phyloP scores from a whole-genome alignment of 2,797 vertebrate genomes.

The Limnodromus scolopaceus region DNA sequence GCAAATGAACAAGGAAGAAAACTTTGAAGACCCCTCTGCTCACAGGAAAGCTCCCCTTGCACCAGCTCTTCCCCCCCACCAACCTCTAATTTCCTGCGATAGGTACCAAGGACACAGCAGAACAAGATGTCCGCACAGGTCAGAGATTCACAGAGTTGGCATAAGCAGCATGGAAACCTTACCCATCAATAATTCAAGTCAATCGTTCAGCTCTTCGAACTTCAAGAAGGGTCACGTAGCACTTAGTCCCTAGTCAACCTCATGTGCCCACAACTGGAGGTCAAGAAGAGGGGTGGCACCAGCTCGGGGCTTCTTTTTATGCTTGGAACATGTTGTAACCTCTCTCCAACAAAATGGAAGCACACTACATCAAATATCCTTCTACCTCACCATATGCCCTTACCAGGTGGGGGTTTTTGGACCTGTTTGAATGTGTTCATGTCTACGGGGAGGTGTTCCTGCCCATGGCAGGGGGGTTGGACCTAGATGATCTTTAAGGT shows the following conservation, averaged over 20 bases:
- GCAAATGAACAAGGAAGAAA: neutral
- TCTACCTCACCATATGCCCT: neutral
- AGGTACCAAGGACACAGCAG: neutral
- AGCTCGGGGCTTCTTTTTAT: neutral
- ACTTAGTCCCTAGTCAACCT: neutral
- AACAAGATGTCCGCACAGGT: neutral
- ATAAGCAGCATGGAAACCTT: neutral
- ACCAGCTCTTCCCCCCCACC: neutral
- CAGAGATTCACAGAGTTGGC: neutral
- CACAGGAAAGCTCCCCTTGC: neutral
- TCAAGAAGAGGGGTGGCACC: neutral
- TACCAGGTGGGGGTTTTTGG: neutral
- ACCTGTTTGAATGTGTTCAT: neutral
- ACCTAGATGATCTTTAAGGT: neutral
- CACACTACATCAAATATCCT: neutral
- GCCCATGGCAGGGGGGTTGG: neutral
- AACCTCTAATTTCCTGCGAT: accelerated
- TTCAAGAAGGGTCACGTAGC: neutral
- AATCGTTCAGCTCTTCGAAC: neutral
- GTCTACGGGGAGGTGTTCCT: neutral
- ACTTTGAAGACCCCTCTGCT: neutral
- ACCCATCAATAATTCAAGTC: neutral
- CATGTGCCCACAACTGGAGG: accelerated
- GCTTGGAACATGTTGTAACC: neutral
- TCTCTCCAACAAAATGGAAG: neutral